Evolutionary conservation across 2,797 vertebrate genomes (phyloP), one percentile per base, ranked within the genome.

Genomic region (Acrossocheilus fasciatus): DNA sequence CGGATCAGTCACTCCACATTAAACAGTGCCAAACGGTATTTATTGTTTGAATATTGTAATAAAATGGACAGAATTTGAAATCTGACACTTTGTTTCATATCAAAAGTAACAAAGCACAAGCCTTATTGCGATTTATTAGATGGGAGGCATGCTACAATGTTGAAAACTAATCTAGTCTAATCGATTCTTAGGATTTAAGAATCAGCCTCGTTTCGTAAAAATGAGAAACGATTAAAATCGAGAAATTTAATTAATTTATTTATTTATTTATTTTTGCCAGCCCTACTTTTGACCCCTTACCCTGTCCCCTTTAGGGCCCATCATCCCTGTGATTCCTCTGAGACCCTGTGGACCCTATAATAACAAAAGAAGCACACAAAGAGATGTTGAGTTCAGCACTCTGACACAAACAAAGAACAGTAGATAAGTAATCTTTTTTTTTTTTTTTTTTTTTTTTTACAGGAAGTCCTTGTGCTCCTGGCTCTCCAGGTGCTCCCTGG

Each of bases 381-480:
- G 75, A 80, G 47, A 41, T 30, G 85, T 10, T 79, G 23, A 84
- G 41, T 20, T 80, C 36, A 66, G 62, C 12, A 15, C 62, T 36
- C 64, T 34, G 30, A 17, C 14, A 66, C 34, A 68, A 68, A 68
- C 30, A 10, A 75, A 20, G 0, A 23, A 23, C 18, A 43, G 20
- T 9, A 62, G 39, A 54, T 43, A 43, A 69, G 23, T 12, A 43
- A 41, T 41, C 23, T 77, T 26, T 26, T 26, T 26, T 26, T 26
- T 26, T 26, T 26, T 26, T 26, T 45, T 41, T 79, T 30, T 2
- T 72, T 45, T 41, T 79, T 62, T 47, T 96, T 97, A 99, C 98
- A 92, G 96, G 96, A 92, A 96, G 94, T 94, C 98, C 98, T 95
- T 96, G 97, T 93, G 96, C 87, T 91, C 98, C 98, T 2, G 95